Evolutionary conservation across 2,797 vertebrate species (phyloP).

Genomic region (Phylloscopus collybita): DNA sequence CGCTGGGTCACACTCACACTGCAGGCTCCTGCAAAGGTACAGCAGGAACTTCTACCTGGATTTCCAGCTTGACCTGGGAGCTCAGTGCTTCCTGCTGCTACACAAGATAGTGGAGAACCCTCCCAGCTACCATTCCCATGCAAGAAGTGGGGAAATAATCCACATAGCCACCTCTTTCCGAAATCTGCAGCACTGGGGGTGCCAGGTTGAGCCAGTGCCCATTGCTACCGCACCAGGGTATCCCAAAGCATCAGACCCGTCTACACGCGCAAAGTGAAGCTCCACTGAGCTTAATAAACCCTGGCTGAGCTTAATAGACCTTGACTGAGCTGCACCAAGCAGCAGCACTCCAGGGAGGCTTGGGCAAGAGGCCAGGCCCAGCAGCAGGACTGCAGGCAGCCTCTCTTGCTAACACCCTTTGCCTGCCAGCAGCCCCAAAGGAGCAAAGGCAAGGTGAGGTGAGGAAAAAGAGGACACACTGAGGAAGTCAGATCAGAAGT

Average conservation of each 20-base stretch:
- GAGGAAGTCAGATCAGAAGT: not conserved
- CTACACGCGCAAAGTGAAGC: not conserved
- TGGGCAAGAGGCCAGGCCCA: not conserved
- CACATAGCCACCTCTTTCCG: not conserved
- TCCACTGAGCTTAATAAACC: not conserved
- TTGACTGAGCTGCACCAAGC: not conserved
- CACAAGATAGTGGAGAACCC: not conserved
- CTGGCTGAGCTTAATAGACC: not conserved
- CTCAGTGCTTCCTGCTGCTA: not conserved
- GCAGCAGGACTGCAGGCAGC: not conserved
- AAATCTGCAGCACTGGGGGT: not conserved
- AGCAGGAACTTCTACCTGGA: not conserved
- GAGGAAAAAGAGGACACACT: not conserved
- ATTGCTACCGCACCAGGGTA: not conserved
- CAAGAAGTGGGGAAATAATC: not conserved
- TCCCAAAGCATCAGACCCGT: not conserved
- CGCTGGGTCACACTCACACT: constrained; percentile 75
- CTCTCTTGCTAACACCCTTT: not conserved
- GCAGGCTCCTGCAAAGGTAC: constrained; percentile 57
- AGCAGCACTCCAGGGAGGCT: not conserved
- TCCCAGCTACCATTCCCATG: not conserved
- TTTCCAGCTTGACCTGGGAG: not conserved
- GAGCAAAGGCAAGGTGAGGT: rapidly evolving
- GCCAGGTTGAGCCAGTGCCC: not conserved
- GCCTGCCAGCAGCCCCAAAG: not conserved